Conservation (phyloP, 92 coral and sea anemone genomes). For the Heteractis magnifica region DNA sequence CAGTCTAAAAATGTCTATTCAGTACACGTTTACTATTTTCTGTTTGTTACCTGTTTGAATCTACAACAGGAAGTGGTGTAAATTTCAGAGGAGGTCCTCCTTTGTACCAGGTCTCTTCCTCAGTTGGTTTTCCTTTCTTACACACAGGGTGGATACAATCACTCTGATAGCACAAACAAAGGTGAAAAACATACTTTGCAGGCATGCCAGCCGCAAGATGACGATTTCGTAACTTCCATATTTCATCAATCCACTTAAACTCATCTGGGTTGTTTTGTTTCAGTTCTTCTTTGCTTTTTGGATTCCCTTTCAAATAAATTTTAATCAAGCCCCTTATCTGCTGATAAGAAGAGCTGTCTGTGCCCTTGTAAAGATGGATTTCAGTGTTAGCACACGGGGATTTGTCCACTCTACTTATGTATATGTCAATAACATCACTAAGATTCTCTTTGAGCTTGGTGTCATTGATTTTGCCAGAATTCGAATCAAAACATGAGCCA, state of each 20-base stretch:
- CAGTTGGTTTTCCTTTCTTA: conserved; percentile 28
- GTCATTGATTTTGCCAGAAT: conserved; percentile 38
- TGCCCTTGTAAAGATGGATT: conserved; percentile 34
- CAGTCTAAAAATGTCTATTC: too few relatives aligned
- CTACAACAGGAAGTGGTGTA: conserved; percentile 49
- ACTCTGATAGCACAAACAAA: conserved; percentile 23
- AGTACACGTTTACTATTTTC: too few relatives aligned
- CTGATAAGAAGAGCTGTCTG: conserved; percentile 24
- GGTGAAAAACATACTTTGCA: conserved; percentile 32
- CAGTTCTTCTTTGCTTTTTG: not conserved
- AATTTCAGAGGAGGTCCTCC: conserved; percentile 49
- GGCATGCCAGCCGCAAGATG: conserved; percentile 26
- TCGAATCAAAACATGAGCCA: conserved; percentile 32
- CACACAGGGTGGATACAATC: conserved; percentile 49
- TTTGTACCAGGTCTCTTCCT: conserved; percentile 33
- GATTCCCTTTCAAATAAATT: conserved; percentile 10
- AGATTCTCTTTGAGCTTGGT: conserved; percentile 25
- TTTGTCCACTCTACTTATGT: conserved; percentile 26
- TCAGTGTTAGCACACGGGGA: conserved; percentile 25
- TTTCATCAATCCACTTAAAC: conserved; percentile 20
- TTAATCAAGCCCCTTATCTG: conserved; percentile 9
- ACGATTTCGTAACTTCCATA: conserved; percentile 19
- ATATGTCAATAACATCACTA: conserved; percentile 32
- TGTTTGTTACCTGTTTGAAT: conserved; percentile 38
- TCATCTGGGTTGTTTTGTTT: not conserved